Conservation (phyloP, 2,888 invertebrate genomes). For the Pristionchus entomophagus region DNA sequence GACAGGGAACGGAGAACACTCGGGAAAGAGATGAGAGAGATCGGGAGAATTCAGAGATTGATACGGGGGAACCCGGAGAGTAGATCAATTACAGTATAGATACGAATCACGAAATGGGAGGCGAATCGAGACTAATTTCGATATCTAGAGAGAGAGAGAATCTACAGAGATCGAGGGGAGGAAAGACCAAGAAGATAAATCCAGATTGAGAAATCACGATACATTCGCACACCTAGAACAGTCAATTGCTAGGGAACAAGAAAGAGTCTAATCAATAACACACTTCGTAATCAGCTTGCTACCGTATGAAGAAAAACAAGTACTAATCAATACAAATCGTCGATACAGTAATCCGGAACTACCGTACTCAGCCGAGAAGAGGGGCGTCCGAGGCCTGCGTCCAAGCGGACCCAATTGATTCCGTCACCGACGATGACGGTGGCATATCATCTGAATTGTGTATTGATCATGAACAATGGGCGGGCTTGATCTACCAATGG, state of each 20-base stretch:
- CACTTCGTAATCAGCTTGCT: background rate
- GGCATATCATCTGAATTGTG: constrained; percentile 17
- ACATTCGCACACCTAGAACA: background rate
- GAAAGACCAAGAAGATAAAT: background rate
- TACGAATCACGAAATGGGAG: background rate
- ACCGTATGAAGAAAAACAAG: background rate
- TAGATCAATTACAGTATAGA: background rate
- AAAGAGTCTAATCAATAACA: background rate
- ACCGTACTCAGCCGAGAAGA: background rate
- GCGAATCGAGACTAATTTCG: background rate
- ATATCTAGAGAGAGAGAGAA: background rate
- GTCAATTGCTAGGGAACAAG: background rate
- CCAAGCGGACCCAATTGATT: constrained; percentile 42
- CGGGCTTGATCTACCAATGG: too few relatives aligned
- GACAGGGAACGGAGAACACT: background rate
- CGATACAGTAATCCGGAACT: background rate
- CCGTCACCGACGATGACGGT: constrained; percentile 7
- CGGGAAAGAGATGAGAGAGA: background rate
- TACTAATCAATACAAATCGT: background rate
- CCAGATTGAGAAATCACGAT: too few relatives aligned
- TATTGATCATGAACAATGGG: background rate
- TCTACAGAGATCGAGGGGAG: background rate
- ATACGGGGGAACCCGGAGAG: too few relatives aligned
- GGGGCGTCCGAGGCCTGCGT: constrained; percentile 43
- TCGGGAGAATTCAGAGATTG: background rate